A percentile compares a stretch with the other conserved stretches of the same genome.
These are phyloP conservation scores for Drosophila pegasa DNA, from an alignment of 2,888 invertebrate genomes.

Conservation along the genomic window DNA sequence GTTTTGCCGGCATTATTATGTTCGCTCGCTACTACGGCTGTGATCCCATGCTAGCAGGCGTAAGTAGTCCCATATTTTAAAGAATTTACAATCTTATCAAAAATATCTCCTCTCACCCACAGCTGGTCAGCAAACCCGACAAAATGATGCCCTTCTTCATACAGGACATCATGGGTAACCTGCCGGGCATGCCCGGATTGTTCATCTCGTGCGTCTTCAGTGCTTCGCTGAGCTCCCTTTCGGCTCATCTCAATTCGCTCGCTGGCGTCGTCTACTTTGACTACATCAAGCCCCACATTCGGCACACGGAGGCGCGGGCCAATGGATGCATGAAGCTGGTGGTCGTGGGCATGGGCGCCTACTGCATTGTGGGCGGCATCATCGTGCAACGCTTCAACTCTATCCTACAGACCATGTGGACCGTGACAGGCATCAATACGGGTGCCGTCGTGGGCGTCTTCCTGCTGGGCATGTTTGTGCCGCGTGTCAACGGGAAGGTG, in stretches of 20 bases:
- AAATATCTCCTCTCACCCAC: too few relatives aligned
- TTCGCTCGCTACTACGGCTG: conserved; percentile 87
- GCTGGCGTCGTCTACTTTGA: conserved; percentile 87
- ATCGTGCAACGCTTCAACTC: conserved; percentile 85
- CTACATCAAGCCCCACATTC: conserved; percentile 85
- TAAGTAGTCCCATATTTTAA: conserved; percentile 41
- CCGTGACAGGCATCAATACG: conserved; percentile 85
- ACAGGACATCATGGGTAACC: conserved; percentile 86
- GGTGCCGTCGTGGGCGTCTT: conserved; percentile 89
- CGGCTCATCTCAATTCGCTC: conserved; percentile 86
- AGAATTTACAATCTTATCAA: accelerated
- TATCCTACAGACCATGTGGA: conserved; percentile 85
- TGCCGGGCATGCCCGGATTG: conserved; percentile 87
- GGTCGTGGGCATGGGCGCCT: conserved; percentile 85
- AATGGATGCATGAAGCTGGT: conserved; percentile 86
- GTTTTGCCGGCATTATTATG: conserved; percentile 87
- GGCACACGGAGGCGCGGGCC: conserved; percentile 85
- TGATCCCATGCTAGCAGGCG: conserved; percentile 87
- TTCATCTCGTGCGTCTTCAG: conserved; percentile 88
- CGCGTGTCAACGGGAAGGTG: conserved; percentile 86
- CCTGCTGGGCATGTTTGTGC: conserved; percentile 88
- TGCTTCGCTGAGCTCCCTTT: conserved; percentile 87
- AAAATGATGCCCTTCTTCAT: conserved; percentile 87
- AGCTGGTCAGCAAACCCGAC: conserved; percentile 84
- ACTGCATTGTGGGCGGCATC: conserved; percentile 87